Percentiles rank a stretch among this genome's conserved stretches.
These are phyloP conservation scores for Eidolon dupreanum DNA, from an alignment of 2,797 vertebrate genomes.

Conservation along the genomic window DNA sequence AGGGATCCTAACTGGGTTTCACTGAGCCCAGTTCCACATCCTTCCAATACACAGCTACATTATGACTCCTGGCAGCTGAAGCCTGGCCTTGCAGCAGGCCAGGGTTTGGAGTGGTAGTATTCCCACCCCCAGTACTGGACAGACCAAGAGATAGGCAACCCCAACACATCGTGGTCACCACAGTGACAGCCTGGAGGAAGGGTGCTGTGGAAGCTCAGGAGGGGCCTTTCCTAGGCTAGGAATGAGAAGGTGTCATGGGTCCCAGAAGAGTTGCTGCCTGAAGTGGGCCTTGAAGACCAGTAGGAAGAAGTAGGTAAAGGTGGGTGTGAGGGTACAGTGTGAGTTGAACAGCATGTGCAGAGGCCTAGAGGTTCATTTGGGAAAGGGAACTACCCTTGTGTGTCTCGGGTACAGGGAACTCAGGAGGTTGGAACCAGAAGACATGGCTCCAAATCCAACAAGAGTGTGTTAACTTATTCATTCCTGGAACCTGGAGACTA, in stretches of 20 bases:
- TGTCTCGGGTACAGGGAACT: background rate
- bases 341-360: fast-evolving
- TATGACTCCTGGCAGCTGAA: background rate
- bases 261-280: background rate
- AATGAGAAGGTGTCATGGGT: background rate
- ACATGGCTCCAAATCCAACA: background rate
- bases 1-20: background rate
- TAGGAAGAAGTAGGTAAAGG: background rate
- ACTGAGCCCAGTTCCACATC: too few species aligned
- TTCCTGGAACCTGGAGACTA: background rate
- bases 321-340: too few species aligned
- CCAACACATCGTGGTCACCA: background rate
- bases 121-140: background rate
- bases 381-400: background rate
- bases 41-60: too few species aligned
- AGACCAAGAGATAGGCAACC: background rate
- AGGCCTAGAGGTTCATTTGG: background rate
- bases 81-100: background rate
- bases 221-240: too few species aligned
- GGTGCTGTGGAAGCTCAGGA: background rate
- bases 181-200: background rate
- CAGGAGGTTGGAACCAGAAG: fast-evolving
- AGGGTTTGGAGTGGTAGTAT: background rate
- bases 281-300: background rate
- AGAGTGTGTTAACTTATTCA: background rate